Evolutionary conservation across 1,140 invertebrate species (phyloP), one percentile per base, ranked within the genome.

Genomic region (Spodoptera litura): DNA sequence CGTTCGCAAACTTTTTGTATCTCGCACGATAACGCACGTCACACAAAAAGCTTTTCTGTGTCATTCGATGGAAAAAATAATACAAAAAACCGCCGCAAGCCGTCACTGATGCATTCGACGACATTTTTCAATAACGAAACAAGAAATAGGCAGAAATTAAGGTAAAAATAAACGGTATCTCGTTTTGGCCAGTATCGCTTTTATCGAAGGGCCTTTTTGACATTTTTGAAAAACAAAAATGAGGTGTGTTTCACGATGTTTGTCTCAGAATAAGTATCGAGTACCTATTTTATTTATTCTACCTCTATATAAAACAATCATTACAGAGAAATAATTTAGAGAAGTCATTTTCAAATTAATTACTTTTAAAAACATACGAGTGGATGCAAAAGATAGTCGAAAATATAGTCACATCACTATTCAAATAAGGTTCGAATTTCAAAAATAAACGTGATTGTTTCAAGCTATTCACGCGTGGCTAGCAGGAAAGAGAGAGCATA

Each of bases 21-120:
- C 83, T 85, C 81, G 75, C 73, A 74, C 87, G 92, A 93, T 94
- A 94, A 92, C 85, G 83, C 84, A 72, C 83, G 85, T 86, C 86
- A 81, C 85, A 89, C 89, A 93, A 94, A 93, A 92, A 94, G 93
- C 93, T 91, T 94, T 93, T 91, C 91, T 89, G 91, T 94, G 92
- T 94, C 86, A 83, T 84, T 87, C 78, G 64, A 78, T 77, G 75
- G 73, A 85, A 85, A 86, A 84, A 83, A 87, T 85, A 31, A 71
- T 78, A 80, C 85, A 86, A 86, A 89, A 87, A 85, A 86, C 85
- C 87, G 79, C 82, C 58, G 74, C 84, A 82, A 51, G 51, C 81
- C 83, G 81, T 85, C 85, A 87, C 89, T 93, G 90, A 94, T 88
- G 87, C 89, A 87, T 84, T 80, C 86, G 87, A 87, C 84, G 88